phyloP scores from a whole-genome alignment of 2,797 vertebrate species.

The Cichlasoma orientale region DNA sequence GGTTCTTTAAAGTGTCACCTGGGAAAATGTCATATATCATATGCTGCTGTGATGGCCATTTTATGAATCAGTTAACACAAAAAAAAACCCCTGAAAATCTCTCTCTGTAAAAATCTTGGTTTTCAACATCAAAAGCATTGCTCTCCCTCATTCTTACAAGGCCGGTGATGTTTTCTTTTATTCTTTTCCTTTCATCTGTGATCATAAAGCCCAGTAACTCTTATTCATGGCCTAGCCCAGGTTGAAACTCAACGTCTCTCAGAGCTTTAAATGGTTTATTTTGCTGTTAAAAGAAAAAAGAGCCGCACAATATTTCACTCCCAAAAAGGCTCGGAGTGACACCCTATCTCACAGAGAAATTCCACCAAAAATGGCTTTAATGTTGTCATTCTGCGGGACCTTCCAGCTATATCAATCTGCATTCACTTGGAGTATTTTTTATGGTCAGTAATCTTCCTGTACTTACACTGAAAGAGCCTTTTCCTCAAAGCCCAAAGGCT shows the following conservation, averaged over 20 bases:
- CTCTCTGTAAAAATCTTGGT: not conserved
- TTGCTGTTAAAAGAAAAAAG: slow-evolving; percentile 8
- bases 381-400: slow-evolving; percentile 27
- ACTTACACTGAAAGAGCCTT: slow-evolving; percentile 18
- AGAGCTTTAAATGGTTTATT: slow-evolving; percentile 28
- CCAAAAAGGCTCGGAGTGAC: not conserved
- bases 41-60: not conserved
- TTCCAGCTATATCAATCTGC: slow-evolving; percentile 21
- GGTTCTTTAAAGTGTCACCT: not conserved
- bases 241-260: slow-evolving; percentile 34
- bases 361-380: slow-evolving; percentile 11
- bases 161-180: not conserved
- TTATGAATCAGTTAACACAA: not conserved
- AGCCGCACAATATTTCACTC: not conserved
- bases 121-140: slow-evolving; percentile 35
- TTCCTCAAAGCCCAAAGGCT: slow-evolving; percentile 4
- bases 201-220: slow-evolving; percentile 35
- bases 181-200: slow-evolving; percentile 52
- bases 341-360: slow-evolving; percentile 8
- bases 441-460: slow-evolving; percentile 7
- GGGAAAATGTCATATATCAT: not conserved
- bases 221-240: slow-evolving; percentile 30
- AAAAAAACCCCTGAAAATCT: too few relatives aligned
- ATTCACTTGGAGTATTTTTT: slow-evolving; percentile 29
- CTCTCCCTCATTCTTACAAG: slow-evolving; percentile 15